Evolutionary conservation across 2,113 vertebrate species (phyloP).

Genomic region (Formicarius rufipectus): DNA sequence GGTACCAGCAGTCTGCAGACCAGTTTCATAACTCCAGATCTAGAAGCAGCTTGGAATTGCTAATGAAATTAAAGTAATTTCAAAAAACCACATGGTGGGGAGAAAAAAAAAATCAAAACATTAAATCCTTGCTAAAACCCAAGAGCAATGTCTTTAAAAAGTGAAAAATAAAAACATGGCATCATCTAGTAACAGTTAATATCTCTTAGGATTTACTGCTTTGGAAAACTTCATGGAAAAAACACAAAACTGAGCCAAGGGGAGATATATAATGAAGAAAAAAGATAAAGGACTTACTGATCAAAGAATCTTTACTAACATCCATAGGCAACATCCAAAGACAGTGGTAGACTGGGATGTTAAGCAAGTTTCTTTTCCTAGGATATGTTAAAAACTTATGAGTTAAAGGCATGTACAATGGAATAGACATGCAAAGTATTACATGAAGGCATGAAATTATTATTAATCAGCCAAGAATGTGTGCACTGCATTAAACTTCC

Average conservation of each 20-base stretch:
- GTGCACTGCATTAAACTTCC: background rate
- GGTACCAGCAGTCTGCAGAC: background rate
- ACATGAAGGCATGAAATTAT: background rate
- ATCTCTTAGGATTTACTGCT: background rate
- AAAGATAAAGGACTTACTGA: background rate
- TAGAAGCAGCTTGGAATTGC: background rate
- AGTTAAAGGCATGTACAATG: background rate
- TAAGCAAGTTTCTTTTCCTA: background rate
- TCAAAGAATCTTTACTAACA: background rate
- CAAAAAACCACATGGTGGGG: background rate
- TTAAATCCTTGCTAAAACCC: background rate
- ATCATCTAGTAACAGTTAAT: background rate
- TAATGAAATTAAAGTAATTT: background rate
- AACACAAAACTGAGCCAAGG: background rate
- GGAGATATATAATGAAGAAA: background rate
- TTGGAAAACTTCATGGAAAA: background rate
- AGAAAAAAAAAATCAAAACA: background rate
- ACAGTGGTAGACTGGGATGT: accelerated
- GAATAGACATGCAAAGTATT: background rate
- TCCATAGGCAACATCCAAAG: background rate
- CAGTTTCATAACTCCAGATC: background rate
- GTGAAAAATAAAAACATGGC: background rate
- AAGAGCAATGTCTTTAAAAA: background rate
- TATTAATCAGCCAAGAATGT: background rate
- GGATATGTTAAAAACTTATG: background rate